Evolutionary conservation across 2,113 vertebrate species (phyloP).

Genomic region (Carassius auratus): DNA sequence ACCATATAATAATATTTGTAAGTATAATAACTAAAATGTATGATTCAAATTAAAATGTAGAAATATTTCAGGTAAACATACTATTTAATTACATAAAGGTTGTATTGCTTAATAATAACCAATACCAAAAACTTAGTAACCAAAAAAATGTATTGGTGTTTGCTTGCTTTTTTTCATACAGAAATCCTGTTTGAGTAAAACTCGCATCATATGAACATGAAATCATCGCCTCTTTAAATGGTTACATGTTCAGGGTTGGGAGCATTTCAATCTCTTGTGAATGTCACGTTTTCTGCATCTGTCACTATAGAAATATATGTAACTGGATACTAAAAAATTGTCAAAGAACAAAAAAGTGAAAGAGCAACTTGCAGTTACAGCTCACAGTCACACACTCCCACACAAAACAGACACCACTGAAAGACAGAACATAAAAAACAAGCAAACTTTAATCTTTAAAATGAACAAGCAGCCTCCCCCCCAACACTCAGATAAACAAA

Average conservation of each 20-base stretch:
- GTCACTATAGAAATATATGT: not conserved
- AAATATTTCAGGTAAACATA: too few species aligned
- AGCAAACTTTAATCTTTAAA: slow-evolving; percentile 71
- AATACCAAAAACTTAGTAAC: too few species aligned
- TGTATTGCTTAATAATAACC: not conserved
- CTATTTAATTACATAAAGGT: too few species aligned
- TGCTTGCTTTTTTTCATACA: too few species aligned
- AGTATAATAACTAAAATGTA: too few species aligned
- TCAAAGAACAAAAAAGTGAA: not conserved
- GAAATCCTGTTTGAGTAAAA: too few species aligned
- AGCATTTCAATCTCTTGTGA: not conserved
- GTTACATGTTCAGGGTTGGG: not conserved
- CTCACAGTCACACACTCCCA: too few species aligned
- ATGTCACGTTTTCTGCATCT: not conserved
- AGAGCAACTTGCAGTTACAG: too few species aligned
- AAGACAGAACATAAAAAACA: slow-evolving; percentile 58
- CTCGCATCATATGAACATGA: not conserved
- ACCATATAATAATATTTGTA: too few species aligned
- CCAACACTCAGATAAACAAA: slow-evolving; percentile 63
- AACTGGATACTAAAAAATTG: not conserved
- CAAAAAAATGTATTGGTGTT: too few species aligned
- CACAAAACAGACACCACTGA: too few species aligned
- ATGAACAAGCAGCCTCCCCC: slow-evolving; percentile 69
- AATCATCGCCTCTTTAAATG: not conserved
- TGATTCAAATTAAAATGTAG: too few species aligned